Evolutionary conservation across 2,888 invertebrate genomes (phyloP), one percentile per base, ranked within the genome.

Genomic region (Tetropium fuscum): DNA sequence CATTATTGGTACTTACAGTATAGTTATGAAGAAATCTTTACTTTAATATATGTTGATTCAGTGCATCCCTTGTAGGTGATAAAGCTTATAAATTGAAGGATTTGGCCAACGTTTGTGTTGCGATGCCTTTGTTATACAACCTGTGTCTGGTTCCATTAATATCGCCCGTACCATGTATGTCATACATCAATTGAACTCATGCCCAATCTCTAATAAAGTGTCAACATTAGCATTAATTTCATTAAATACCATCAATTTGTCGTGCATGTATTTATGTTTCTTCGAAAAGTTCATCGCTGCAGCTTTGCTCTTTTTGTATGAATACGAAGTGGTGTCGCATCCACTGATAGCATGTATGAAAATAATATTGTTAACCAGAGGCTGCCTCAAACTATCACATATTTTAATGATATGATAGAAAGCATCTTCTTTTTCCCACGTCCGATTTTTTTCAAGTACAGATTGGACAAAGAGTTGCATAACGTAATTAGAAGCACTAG

Each of bases 121-220:
- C n/a, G n/a, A n/a, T n/a, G n/a, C n/a, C n/a, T n/a, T n/a, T n/a
- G n/a, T n/a, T n/a, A n/a, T n/a, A n/a, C n/a, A n/a, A n/a, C n/a
- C n/a, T n/a, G n/a, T n/a, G n/a, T n/a, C n/a, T n/a, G n/a, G n/a
- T n/a, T n/a, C n/a, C n/a, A 40, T 40, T 40, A 16, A 40, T 40
- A 11, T 40, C 40, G 11, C 16, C 16, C 7, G 40, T 40, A 40
- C 10, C 40, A 16, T 19, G 19, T n/a, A 40, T 18, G 7, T n/a
- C 40, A n/a, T 40, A 40, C 40, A 40, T 40, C 40, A 40, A 40
- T 40, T 16, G 16, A 40, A 40, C 10, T 40, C 18, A 19, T 19
- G 40, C n/a, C 40, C 40, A 40, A 40, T 16, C 15, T 13, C 40
- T 16, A 16, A 4, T 19, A 38, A 34, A 8, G 2, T 5, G 2